A percentile compares a stretch with the other conserved stretches of the same genome.
Conservation (phyloP, 2,888 invertebrate species). For the Hyalella azteca region DNA sequence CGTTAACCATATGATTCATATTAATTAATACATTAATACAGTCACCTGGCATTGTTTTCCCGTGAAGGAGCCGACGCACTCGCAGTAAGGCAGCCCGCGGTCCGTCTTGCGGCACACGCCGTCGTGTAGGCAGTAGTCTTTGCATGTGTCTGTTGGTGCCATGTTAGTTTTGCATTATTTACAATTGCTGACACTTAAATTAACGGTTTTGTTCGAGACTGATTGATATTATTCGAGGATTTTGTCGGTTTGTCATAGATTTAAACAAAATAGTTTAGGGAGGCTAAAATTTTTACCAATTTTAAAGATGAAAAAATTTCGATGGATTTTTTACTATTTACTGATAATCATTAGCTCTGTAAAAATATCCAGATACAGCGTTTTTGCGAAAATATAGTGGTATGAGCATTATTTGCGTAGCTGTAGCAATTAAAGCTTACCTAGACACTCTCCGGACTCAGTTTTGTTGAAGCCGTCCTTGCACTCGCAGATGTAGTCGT, state of each 20-base stretch:
- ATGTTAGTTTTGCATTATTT: too few relatives aligned
- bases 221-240: too few relatives aligned
- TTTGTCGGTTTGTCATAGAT: too few relatives aligned
- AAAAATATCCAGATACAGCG: neutral
- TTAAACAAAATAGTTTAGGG: too few relatives aligned
- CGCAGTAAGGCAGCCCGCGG: conserved; percentile 83
- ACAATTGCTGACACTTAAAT: too few relatives aligned
- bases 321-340: too few relatives aligned
- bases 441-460: conserved; percentile 72
- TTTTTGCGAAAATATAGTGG: neutral
- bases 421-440: conserved; percentile 32
- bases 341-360: too few relatives aligned
- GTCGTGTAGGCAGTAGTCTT: conserved; percentile 86
- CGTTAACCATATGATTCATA: too few relatives aligned
- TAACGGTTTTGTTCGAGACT: too few relatives aligned
- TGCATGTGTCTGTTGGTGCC: conserved; percentile 78
- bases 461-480: conserved; percentile 92
- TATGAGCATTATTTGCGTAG: neutral
- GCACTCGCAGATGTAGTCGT: conserved; percentile 88
- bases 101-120: conserved; percentile 73
- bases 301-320: too few relatives aligned
- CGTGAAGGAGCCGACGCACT: conserved; percentile 90
- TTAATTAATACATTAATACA: too few relatives aligned
- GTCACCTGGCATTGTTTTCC: conserved; percentile 75
- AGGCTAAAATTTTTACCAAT: too few relatives aligned